A percentile compares a stretch with the other conserved stretches of the same genome.
Evolutionary conservation across 2,113 vertebrate genomes (phyloP).

Genomic region (Entosphenus tridentatus): DNA sequence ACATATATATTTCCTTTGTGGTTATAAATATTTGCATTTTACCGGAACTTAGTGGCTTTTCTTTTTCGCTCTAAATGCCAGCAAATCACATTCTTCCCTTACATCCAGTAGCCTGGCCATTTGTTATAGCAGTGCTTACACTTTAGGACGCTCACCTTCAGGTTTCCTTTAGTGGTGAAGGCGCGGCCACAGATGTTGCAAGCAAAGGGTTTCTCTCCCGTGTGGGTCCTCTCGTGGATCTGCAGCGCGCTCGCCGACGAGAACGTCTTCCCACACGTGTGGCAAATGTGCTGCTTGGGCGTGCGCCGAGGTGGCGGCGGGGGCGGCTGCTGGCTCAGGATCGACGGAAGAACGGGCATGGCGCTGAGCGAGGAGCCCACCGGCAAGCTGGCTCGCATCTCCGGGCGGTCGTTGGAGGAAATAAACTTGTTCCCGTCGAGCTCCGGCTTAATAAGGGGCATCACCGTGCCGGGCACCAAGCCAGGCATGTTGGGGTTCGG

Average conservation of each 20-base stretch:
- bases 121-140: too few species aligned
- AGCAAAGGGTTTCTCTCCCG: conserved; percentile 92
- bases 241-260: conserved; percentile 95
- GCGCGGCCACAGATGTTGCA: conserved; percentile 94
- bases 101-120: too few species aligned
- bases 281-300: conserved; percentile 98
- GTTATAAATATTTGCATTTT: too few species aligned
- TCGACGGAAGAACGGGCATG: conserved; percentile 1
- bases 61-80: too few species aligned
- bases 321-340: conserved; percentile 28
- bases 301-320: conserved; percentile 73
- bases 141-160: conserved; percentile 42
- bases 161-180: conserved; percentile 98
- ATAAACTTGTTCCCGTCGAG: conserved; percentile 74
- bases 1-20: too few species aligned
- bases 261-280: conserved; percentile 92
- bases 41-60: too few species aligned
- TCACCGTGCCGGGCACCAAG: conserved; percentile 51
- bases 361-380: conserved; percentile 9
- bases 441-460: conserved; percentile 87
- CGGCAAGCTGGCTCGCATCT: conserved; percentile 51
- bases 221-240: conserved; percentile 97
- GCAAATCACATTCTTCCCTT: too few species aligned
- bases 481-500: conserved; percentile 54
- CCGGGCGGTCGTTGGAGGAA: conserved; percentile 49